Evolutionary conservation across 1,140 invertebrate species (phyloP), one percentile per base, ranked within the genome.

Genomic region (Rhyzopertha dominica): DNA sequence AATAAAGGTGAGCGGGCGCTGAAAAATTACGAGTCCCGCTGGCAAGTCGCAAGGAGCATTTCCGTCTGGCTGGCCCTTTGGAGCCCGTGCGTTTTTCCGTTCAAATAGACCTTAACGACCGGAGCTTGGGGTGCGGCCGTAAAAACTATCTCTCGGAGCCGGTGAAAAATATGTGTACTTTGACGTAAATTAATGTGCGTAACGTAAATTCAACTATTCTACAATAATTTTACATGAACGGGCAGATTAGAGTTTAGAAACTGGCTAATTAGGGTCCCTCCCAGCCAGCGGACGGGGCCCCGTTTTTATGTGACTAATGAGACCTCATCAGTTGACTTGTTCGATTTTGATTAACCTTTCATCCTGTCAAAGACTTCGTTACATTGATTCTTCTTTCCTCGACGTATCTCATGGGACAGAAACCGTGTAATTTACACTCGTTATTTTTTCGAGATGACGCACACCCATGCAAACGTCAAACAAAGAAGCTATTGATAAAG

Each of bases 161-260:
- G 50, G 53, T 58, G 62, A 66, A 63, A 66, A 64, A 66, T 64
- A 62, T 66, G 60, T 61, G 62, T 63, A 62, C 60, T 63, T 66
- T 66, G 62, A 65, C 63, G 60, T 64, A 59, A 64, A 66, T 66
- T 66, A 66, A 66, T 66, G 63, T 64, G 62, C 63, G 63, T 63
- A 54, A 47, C 61, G 60, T 60, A 62, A 63, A 66, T 66, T 66
- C 59, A 63, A 66, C 61, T 66, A 64, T 66, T 64, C 60, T 51
- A 58, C 59, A 57, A 62, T 66, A 60, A 64, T 63, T 66, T 63
- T 52, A 53, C 57, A 60, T 59, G 53, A 59, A 59, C 58, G 53
- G 31, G 24, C 50, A 61, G 54, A 59, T 61, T 61, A 53, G 51
- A 17, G 8, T 19, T 38, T 19, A 16, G 8, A 24, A 24, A 9